Evolutionary conservation across 2,113 vertebrate genomes (phyloP).

Genomic region (Propithecus coquereli): DNA sequence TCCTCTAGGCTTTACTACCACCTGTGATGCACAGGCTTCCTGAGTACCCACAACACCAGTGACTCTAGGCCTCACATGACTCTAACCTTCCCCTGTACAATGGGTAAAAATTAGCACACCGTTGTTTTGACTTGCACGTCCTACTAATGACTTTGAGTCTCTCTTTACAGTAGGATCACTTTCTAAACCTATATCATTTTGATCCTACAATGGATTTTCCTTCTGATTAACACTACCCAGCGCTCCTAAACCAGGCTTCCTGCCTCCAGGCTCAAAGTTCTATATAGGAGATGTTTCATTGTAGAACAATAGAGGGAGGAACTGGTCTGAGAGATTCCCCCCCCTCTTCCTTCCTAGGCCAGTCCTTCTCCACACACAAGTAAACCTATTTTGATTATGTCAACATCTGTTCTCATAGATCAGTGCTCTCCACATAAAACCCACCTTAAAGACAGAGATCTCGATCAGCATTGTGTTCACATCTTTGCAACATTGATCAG

Average conservation of each 20-base stretch:
- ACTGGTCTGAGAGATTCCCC: not conserved
- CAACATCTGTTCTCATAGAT: not conserved
- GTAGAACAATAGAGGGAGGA: not conserved
- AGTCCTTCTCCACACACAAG: not conserved
- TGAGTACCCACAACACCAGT: no score
- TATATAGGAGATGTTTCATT: not conserved
- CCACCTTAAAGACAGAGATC: not conserved
- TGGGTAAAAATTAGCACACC: not conserved
- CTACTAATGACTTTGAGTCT: not conserved
- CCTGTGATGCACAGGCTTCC: not conserved
- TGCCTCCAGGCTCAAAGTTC: not conserved
- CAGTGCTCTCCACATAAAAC: not conserved
- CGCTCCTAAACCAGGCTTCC: not conserved
- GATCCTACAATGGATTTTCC: not conserved
- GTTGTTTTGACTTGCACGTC: not conserved
- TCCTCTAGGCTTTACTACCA: not conserved
- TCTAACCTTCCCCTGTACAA: not conserved
- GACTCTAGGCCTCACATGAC: not conserved
- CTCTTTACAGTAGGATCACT: not conserved
- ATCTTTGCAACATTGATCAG: not conserved
- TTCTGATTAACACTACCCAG: not conserved
- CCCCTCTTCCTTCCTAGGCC: not conserved
- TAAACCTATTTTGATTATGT: not conserved
- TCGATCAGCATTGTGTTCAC: not conserved
- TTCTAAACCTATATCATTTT: not conserved